Evolutionary conservation across 1,140 invertebrate species (phyloP).

Genomic region (Aphis craccivora): DNA sequence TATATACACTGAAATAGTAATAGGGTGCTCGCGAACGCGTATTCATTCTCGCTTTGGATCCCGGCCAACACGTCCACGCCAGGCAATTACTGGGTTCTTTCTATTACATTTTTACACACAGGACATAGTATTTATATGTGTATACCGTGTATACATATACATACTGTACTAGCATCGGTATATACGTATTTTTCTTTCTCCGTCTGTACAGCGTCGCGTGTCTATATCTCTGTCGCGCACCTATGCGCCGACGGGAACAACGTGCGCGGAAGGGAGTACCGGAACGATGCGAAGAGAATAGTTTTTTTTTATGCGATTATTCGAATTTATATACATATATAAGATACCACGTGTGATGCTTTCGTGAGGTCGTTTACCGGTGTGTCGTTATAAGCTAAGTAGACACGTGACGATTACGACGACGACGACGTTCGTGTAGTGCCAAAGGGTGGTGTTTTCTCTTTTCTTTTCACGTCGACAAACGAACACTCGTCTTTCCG

Average conservation of each 20-base stretch:
- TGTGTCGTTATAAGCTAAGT: conserved; percentile 36
- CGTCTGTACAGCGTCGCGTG: background rate
- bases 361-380: conserved; percentile 45
- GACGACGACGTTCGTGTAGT: background rate
- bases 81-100: conserved; percentile 27
- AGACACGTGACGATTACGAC: conserved; percentile 27
- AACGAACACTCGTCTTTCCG: background rate
- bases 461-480: background rate
- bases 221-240: background rate
- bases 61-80: background rate
- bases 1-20: background rate
- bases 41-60: background rate
- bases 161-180: background rate
- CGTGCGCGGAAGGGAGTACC: background rate
- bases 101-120: background rate
- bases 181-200: background rate
- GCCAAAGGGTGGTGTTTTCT: background rate
- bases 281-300: background rate
- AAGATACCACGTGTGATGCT: conserved; percentile 5
- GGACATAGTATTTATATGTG: background rate
- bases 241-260: background rate
- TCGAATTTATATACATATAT: background rate
- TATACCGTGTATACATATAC: background rate
- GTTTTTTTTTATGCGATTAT: background rate
- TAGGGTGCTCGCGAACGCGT: background rate